Conservation (phyloP, 1,140 invertebrate genomes). For the Drosophila leontia region DNA sequence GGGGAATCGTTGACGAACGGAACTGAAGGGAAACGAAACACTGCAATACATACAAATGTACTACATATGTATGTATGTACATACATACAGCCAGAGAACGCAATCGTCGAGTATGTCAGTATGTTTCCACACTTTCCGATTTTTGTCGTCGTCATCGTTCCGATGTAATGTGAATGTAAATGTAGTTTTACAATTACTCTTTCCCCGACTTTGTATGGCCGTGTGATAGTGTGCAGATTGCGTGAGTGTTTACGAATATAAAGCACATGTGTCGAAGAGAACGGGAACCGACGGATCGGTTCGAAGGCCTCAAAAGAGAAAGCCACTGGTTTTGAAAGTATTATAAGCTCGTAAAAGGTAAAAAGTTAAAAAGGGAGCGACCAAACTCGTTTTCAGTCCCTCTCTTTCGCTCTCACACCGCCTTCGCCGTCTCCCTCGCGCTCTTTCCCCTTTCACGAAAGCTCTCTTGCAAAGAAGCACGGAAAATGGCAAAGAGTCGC, state of each 20-base stretch:
- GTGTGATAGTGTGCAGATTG: slow-evolving; percentile 23
- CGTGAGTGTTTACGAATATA: slow-evolving; percentile 49
- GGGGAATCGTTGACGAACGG: no score
- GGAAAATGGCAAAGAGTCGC: slow-evolving; percentile 68
- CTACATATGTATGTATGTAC: no score
- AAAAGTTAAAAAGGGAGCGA: slow-evolving; percentile 61
- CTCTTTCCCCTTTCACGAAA: slow-evolving; percentile 80
- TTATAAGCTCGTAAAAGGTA: slow-evolving; percentile 45
- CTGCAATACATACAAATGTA: slow-evolving; percentile 9
- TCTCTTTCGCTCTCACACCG: slow-evolving; percentile 23
- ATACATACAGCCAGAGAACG: slow-evolving; percentile 39
- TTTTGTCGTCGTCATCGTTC: slow-evolving; percentile 61
- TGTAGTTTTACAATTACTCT: slow-evolving; percentile 59
- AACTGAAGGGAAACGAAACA: no score
- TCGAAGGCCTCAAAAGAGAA: slow-evolving; percentile 61
- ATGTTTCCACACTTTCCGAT: slow-evolving; percentile 54
- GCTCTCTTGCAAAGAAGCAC: slow-evolving; percentile 71
- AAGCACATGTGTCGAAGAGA: slow-evolving; percentile 60
- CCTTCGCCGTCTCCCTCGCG: slow-evolving; percentile 3
- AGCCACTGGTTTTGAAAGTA: slow-evolving; percentile 58
- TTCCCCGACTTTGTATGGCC: slow-evolving; percentile 1
- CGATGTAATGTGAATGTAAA: slow-evolving; percentile 55
- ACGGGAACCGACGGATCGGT: slow-evolving; percentile 31
- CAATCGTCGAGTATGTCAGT: slow-evolving; percentile 20
- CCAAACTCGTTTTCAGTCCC: slow-evolving; percentile 67